phyloP scores from a whole-genome alignment of 2,888 invertebrate genomes.

The Orgyia antiqua region DNA sequence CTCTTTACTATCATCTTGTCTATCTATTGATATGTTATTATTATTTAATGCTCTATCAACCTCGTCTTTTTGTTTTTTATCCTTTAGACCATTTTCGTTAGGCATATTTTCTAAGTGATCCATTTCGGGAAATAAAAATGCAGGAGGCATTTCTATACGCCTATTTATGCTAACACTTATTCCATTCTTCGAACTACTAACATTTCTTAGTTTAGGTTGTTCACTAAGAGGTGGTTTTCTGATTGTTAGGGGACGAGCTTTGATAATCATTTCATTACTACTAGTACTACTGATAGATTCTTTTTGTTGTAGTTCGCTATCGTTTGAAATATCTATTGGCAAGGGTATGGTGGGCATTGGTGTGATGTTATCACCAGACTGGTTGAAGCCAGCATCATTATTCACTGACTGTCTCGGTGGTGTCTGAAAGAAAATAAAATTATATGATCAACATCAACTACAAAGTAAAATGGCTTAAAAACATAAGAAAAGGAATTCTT shows the following conservation, averaged over 20 bases:
- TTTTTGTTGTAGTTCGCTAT: constrained; percentile 58
- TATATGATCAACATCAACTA: background rate
- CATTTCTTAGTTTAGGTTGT: constrained; percentile 85
- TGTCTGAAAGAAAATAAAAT: constrained; percentile 49
- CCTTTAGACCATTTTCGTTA: constrained; percentile 57
- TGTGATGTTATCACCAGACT: constrained; percentile 39
- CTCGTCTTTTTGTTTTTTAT: constrained; percentile 62
- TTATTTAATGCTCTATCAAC: constrained; percentile 62
- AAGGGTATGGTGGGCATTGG: constrained; percentile 53
- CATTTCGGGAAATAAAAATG: constrained; percentile 88
- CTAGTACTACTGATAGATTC: constrained; percentile 59
- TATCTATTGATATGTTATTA: constrained; percentile 36
- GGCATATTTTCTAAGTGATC: constrained; percentile 77
- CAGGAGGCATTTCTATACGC: constrained; percentile 89
- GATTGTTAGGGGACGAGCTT: constrained; percentile 90
- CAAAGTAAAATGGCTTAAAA: too few relatives aligned
- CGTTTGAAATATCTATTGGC: constrained; percentile 48
- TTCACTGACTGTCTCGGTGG: constrained; percentile 74
- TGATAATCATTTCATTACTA: constrained; percentile 77
- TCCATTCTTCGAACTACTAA: constrained; percentile 74
- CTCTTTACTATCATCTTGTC: constrained; percentile 60
- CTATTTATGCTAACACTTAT: constrained; percentile 84
- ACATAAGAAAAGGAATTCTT: too few relatives aligned
- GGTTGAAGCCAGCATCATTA: constrained; percentile 53
- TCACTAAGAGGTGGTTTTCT: constrained; percentile 90